Percentiles rank a stretch among this genome's conserved stretches.
Evolutionary conservation across 2,113 vertebrate genomes (phyloP).

Genomic region (Amazona guildingii): DNA sequence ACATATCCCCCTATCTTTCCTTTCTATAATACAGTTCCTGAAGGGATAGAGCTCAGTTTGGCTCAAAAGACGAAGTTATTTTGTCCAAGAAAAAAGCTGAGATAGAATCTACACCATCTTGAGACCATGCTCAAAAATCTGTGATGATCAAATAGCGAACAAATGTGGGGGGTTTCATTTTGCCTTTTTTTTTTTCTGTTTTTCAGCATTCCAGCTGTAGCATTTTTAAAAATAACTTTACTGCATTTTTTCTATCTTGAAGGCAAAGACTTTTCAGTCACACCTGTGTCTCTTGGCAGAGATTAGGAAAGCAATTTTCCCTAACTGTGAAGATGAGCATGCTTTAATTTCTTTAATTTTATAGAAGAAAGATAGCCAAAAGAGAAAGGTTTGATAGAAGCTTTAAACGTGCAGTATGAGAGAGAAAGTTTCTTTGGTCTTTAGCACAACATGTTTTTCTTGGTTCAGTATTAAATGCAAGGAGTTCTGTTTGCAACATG

Average conservation of each 20-base stretch:
- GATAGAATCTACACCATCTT: background rate
- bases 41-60: background rate
- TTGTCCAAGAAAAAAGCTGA: background rate
- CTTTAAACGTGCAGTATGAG: background rate
- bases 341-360: conserved; percentile 20
- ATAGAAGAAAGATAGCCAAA: background rate
- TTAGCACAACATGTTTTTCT: background rate
- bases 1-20: background rate
- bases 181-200: background rate
- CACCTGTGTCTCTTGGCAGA: background rate
- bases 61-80: background rate
- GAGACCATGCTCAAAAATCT: background rate
- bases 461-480: background rate
- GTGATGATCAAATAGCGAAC: background rate
- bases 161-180: background rate
- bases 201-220: background rate
- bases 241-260: background rate
- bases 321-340: background rate
- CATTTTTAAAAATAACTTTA: background rate
- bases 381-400: background rate
- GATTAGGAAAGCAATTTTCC: background rate
- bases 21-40: background rate
- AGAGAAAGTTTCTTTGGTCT: background rate
- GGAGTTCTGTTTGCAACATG: background rate
- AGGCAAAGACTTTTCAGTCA: background rate